phyloP scores from a whole-genome alignment of 2,888 invertebrate species.

The Xestia rhomboidea region DNA sequence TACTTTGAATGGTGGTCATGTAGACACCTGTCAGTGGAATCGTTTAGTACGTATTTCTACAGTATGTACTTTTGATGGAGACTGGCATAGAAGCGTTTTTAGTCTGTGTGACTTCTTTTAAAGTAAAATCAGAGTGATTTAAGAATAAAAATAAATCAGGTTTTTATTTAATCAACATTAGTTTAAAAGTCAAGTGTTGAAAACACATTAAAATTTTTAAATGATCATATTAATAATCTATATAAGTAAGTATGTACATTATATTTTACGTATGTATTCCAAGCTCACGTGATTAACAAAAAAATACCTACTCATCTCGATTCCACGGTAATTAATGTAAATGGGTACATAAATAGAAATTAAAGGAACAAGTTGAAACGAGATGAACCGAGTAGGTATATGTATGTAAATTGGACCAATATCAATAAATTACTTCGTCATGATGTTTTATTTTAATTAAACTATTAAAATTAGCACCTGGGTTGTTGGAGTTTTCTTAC shows the following conservation, averaged over 20 bases:
- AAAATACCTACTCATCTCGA: neutral
- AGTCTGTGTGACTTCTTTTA: neutral
- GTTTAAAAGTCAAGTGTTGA: neutral
- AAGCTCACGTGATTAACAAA: neutral
- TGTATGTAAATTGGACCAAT: neutral
- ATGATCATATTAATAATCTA: neutral
- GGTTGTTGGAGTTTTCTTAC: neutral
- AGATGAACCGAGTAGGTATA: neutral
- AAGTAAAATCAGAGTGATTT: neutral
- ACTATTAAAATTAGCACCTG: conserved; percentile 17
- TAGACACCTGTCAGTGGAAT: neutral
- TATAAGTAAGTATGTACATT: neutral
- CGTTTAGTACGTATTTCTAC: neutral
- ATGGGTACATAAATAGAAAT: conserved; percentile 4
- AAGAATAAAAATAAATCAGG: neutral
- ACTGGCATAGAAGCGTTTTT: neutral
- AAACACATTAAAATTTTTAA: neutral
- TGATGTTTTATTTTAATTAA: conserved; percentile 12
- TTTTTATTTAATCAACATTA: neutral
- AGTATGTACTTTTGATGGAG: neutral
- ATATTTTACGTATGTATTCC: neutral
- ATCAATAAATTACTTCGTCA: neutral
- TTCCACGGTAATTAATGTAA: conserved; percentile 9
- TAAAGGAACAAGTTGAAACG: conserved; percentile 10
- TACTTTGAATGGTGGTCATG: neutral